Conservation (phyloP, 2,113 vertebrate genomes). For the Lonchura striata region DNA sequence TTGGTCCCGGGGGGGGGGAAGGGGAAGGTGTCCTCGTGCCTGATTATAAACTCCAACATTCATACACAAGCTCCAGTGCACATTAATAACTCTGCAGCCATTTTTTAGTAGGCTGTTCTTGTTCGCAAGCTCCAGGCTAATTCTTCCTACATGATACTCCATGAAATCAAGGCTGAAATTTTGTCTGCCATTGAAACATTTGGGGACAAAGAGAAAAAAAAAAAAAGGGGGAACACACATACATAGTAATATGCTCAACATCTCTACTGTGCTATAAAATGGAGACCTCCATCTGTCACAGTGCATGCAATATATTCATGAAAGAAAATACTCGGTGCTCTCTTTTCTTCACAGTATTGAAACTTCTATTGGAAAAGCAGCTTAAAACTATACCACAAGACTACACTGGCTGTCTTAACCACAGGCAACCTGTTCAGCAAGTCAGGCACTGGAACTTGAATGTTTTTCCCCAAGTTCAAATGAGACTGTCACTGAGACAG, state of each 20-base stretch:
- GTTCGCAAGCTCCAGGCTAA: not conserved
- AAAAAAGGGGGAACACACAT: constrained; percentile 16
- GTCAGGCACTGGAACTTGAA: constrained; percentile 71
- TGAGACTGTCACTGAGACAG: constrained; percentile 61
- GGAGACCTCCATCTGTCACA: constrained; percentile 42
- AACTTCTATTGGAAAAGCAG: constrained; percentile 65
- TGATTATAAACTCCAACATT: not conserved
- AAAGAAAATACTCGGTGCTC: constrained; percentile 51
- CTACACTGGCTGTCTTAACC: constrained; percentile 60
- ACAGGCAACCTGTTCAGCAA: constrained; percentile 69
- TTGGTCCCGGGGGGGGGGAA: constrained; percentile 37
- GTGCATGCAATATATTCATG: constrained; percentile 71
- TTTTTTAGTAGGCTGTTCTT: not conserved
- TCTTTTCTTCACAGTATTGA: constrained; percentile 60
- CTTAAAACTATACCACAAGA: constrained; percentile 67
- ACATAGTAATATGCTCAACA: constrained; percentile 31
- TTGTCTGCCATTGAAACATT: not conserved
- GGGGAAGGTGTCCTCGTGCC: not conserved
- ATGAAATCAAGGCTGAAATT: not conserved
- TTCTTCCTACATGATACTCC: constrained; percentile 8
- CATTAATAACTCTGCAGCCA: not conserved
- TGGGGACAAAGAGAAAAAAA: not conserved
- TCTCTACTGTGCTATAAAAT: constrained; percentile 59
- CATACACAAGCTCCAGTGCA: constrained; percentile 47
- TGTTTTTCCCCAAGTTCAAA: constrained; percentile 52